phyloP scores from a whole-genome alignment of 2,113 vertebrate genomes.

The Penelope pileata region DNA sequence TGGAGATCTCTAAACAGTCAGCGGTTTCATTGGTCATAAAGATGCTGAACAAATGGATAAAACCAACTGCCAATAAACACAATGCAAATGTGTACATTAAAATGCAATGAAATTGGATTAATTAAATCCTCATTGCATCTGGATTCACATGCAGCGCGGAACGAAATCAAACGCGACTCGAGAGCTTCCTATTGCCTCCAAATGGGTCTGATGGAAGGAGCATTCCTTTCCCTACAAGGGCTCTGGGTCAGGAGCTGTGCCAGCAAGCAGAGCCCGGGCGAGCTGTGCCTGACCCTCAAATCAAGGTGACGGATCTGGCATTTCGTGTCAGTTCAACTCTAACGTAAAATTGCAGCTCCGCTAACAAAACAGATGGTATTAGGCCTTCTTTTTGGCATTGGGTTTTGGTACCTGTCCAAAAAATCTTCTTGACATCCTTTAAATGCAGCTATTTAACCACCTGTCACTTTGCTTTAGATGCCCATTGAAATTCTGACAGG shows the following conservation, averaged over 20 bases:
- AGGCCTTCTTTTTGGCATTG: slow-evolving; percentile 69
- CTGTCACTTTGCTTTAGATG: slow-evolving; percentile 71
- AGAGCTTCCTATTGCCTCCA: background rate
- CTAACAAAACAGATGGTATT: slow-evolving; percentile 71
- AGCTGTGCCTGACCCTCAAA: slow-evolving; percentile 29
- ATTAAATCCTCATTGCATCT: slow-evolving; percentile 60
- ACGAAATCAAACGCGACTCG: slow-evolving; percentile 10
- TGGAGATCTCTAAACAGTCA: slow-evolving; percentile 27
- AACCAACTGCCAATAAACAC: slow-evolving; percentile 56
- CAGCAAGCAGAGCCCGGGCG: background rate
- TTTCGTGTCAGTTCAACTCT: background rate
- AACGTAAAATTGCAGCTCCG: slow-evolving; percentile 28
- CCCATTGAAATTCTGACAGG: slow-evolving; percentile 74
- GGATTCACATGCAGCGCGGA: slow-evolving; percentile 43
- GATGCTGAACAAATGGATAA: slow-evolving; percentile 54
- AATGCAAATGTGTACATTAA: slow-evolving; percentile 63
- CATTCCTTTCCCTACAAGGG: background rate
- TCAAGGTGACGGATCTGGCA: slow-evolving; percentile 18
- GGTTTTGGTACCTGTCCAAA: slow-evolving; percentile 75
- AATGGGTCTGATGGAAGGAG: background rate
- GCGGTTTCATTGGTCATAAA: slow-evolving; percentile 34
- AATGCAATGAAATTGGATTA: slow-evolving; percentile 62
- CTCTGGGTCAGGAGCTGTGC: background rate
- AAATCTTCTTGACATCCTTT: slow-evolving; percentile 74
- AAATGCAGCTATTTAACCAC: slow-evolving; percentile 75